Conservation (phyloP, 2,888 invertebrate species). For the Drosophila colorata region DNA sequence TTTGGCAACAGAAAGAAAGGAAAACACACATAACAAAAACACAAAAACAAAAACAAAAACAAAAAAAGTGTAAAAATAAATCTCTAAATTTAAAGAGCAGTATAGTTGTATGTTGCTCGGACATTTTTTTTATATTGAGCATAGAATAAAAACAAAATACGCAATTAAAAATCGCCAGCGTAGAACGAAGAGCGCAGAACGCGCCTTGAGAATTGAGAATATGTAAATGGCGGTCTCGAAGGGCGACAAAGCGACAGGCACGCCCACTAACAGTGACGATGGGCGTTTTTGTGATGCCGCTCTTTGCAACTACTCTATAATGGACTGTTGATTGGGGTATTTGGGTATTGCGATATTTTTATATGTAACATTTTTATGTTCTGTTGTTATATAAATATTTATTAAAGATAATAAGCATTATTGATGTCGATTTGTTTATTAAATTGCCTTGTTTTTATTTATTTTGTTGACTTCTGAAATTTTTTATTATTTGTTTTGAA, state of each 20-base stretch:
- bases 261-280: constrained; percentile 9
- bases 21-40: constrained; percentile 5
- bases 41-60: constrained; percentile 7
- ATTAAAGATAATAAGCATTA: too few species aligned
- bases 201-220: constrained; percentile 3
- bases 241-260: constrained; percentile 32
- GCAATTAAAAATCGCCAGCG: constrained; percentile 46
- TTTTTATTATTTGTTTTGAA: too few species aligned
- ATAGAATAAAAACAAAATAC: constrained; percentile 64
- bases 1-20: constrained; percentile 16
- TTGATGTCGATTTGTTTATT: too few species aligned
- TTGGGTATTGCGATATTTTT: too few species aligned
- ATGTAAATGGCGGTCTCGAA: constrained; percentile 5
- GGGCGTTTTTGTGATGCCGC: neutral
- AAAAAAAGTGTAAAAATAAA: constrained; percentile 49
- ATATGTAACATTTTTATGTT: too few species aligned
- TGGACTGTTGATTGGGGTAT: too few species aligned
- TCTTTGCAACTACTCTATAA: too few species aligned
- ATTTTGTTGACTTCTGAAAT: too few species aligned
- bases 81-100: constrained; percentile 49
- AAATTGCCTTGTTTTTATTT: too few species aligned
- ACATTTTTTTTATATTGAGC: constrained; percentile 18
- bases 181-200: neutral
- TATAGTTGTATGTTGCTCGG: constrained; percentile 18
- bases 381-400: too few species aligned